These are phyloP conservation scores for Spodoptera frugiperda DNA, from an alignment of 1,140 invertebrate species.

Conservation along the genomic window DNA sequence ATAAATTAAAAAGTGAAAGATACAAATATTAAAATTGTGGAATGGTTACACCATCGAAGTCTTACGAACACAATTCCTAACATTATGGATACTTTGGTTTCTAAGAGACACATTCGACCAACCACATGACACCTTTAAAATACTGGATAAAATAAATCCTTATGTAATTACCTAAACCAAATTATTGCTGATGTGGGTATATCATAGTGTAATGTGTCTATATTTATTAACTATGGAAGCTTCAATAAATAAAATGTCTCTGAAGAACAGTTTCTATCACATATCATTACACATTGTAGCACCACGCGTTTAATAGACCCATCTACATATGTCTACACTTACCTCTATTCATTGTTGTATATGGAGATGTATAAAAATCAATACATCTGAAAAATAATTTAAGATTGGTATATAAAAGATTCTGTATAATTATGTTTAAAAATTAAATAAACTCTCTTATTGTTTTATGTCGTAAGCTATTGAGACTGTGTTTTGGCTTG, in stretches of 20 bases:
- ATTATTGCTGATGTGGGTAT: conserved; percentile 78
- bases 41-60: conserved; percentile 47
- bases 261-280: conserved; percentile 85
- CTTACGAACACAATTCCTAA: conserved; percentile 51
- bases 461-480: conserved; percentile 79
- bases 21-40: conserved; percentile 46
- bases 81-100: conserved; percentile 68
- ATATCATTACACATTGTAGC: conserved; percentile 85
- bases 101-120: conserved; percentile 70
- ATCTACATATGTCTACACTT: conserved; percentile 81
- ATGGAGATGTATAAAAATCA: conserved; percentile 85
- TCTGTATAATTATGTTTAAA: conserved; percentile 83
- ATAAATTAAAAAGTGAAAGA: conserved; percentile 49
- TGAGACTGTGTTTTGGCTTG: conserved; percentile 81
- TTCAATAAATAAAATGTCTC: conserved; percentile 85
- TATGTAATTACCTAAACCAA: conserved; percentile 70
- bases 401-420: conserved; percentile 84
- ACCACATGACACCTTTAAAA: conserved; percentile 60
- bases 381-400: conserved; percentile 86
- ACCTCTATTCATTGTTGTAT: conserved; percentile 84
- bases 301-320: conserved; percentile 85
- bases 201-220: conserved; percentile 74
- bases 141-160: conserved; percentile 72
- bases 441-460: conserved; percentile 86
- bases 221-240: conserved; percentile 81